Conservation (phyloP, 2,797 vertebrate genomes). For the Sebastes trivittatus region DNA sequence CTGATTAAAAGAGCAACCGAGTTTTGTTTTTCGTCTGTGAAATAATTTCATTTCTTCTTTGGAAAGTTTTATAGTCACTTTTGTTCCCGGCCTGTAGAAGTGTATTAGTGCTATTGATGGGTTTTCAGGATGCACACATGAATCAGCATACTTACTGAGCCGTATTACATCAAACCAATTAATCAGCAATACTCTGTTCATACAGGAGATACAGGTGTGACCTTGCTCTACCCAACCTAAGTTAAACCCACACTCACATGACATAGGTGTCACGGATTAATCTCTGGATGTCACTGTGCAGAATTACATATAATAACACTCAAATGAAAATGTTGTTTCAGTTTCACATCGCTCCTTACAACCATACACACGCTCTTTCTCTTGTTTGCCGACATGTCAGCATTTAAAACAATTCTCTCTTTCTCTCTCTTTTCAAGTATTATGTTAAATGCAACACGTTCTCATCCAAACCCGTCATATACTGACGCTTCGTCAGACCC, state of each 20-base stretch:
- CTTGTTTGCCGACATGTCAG: too few relatives aligned
- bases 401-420: too few relatives aligned
- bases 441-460: too few relatives aligned
- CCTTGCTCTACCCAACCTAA: background rate
- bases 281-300: too few relatives aligned
- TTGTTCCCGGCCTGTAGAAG: background rate
- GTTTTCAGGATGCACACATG: background rate
- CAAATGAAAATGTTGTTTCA: fast-evolving
- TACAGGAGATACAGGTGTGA: background rate
- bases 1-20: constrained; percentile 70
- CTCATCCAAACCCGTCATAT: too few relatives aligned
- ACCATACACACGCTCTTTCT: too few relatives aligned
- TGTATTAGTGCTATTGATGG: background rate
- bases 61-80: constrained; percentile 49
- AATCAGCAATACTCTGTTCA: background rate
- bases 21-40: constrained; percentile 41
- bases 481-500: too few relatives aligned
- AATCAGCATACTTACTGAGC: background rate
- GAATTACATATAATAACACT: too few relatives aligned
- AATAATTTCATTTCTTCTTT: constrained; percentile 33
- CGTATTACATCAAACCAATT: background rate
- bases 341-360: too few relatives aligned
- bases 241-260: background rate
- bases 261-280: background rate
- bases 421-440: too few relatives aligned